Evolutionary conservation across 2,113 vertebrate genomes (phyloP).

Genomic region (Tauraco erythrolophus): DNA sequence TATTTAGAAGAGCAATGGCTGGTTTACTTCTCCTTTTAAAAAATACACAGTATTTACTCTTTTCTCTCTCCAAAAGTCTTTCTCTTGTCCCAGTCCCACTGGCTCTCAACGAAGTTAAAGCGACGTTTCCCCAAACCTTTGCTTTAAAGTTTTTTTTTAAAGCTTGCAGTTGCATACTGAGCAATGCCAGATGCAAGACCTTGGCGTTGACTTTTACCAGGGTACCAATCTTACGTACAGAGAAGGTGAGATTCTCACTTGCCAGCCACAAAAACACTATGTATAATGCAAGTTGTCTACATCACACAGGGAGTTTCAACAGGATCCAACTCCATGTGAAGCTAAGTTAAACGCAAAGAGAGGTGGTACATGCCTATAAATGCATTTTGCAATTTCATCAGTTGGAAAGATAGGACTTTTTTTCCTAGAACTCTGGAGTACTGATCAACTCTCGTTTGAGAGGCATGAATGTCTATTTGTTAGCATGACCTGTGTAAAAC

Average conservation of each 20-base stretch:
- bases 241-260: not conserved
- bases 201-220: not conserved
- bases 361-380: not conserved
- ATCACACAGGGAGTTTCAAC: not conserved
- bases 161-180: not conserved
- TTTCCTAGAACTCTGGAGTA: not conserved
- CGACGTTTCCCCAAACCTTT: not conserved
- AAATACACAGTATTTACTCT: not conserved
- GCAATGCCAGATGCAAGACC: not conserved
- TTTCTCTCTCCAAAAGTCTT: not conserved
- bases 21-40: not conserved
- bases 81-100: not conserved
- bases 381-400: not conserved
- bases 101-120: not conserved
- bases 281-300: not conserved
- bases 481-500: not conserved
- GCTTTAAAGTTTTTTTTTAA: not conserved
- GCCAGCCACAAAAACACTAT: rapidly evolving
- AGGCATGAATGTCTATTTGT: not conserved
- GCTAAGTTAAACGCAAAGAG: not conserved
- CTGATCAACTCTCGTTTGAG: not conserved
- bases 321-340: not conserved
- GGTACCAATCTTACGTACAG: not conserved
- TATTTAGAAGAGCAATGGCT: not conserved
- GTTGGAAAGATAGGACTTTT: not conserved